Conservation (phyloP, 2,113 vertebrate genomes). For the Syrrhaptes paradoxus region DNA sequence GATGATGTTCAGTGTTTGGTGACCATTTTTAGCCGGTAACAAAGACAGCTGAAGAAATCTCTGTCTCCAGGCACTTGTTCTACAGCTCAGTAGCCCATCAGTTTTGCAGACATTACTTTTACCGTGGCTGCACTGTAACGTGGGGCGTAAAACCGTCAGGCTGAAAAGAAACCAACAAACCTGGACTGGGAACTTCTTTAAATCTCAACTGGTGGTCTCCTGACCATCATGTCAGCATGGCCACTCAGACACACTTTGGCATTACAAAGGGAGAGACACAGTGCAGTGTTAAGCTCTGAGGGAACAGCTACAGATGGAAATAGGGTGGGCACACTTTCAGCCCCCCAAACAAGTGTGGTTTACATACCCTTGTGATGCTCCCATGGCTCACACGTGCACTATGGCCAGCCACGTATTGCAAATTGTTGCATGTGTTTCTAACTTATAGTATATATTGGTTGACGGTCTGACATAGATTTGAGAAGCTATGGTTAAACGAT, state of each 20-base stretch:
- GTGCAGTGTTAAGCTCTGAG: background rate
- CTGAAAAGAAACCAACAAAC: background rate
- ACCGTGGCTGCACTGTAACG: background rate
- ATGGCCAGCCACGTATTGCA: background rate
- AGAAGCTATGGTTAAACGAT: background rate
- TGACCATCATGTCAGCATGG: background rate
- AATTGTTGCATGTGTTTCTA: background rate
- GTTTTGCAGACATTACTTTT: background rate
- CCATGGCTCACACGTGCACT: too few relatives aligned
- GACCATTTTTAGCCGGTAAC: background rate
- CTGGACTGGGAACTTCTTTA: background rate
- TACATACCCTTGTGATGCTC: fast-evolving
- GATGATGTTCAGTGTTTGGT: background rate
- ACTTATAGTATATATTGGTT: background rate
- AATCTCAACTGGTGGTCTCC: background rate
- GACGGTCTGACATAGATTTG: background rate
- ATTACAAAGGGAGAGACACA: background rate
- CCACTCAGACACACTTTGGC: background rate
- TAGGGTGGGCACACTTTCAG: background rate
- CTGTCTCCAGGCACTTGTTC: background rate
- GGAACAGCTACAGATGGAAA: background rate
- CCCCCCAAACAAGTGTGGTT: background rate
- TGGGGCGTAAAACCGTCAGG: background rate
- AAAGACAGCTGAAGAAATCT: background rate
- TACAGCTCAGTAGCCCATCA: background rate